phyloP scores from a whole-genome alignment of 2,888 invertebrate species.

The Melanostoma mellinum region DNA sequence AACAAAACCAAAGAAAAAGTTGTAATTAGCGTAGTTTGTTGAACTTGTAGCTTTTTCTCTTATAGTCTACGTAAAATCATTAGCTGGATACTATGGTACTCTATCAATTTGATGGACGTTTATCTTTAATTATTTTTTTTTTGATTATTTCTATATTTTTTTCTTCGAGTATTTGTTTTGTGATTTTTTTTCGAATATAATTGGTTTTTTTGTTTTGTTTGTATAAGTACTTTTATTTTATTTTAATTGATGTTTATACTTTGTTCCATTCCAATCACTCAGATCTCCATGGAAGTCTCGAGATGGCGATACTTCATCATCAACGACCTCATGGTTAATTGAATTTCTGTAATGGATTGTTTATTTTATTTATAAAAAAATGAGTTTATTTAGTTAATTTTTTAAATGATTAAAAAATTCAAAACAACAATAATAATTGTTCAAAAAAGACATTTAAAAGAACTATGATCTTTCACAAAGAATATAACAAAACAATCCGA shows the following conservation, averaged over 20 bases:
- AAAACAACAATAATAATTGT: slow-evolving; percentile 71
- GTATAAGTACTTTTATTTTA: slow-evolving; percentile 29
- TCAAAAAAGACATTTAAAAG: slow-evolving; percentile 68
- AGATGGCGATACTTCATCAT: slow-evolving; percentile 75
- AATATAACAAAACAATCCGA: slow-evolving; percentile 67
- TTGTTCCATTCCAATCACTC: slow-evolving; percentile 70
- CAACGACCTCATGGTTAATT: slow-evolving; percentile 74
- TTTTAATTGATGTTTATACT: slow-evolving; percentile 55
- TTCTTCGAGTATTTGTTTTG: slow-evolving; percentile 43
- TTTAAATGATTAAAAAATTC: slow-evolving; percentile 49
- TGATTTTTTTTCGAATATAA: slow-evolving; percentile 8
- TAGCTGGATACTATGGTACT: slow-evolving; percentile 70
- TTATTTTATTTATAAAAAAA: slow-evolving; percentile 63
- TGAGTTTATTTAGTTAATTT: slow-evolving; percentile 38
- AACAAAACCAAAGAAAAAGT: slow-evolving; percentile 30
- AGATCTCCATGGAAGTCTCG: slow-evolving; percentile 74
- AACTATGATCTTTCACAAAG: slow-evolving; percentile 53
- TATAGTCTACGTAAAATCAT: slow-evolving; percentile 32
- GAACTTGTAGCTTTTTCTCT: slow-evolving; percentile 42
- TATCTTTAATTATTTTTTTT: slow-evolving; percentile 31
- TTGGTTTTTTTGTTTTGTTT: slow-evolving; percentile 12
- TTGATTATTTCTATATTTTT: slow-evolving; percentile 34
- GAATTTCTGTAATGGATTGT: slow-evolving; percentile 74
- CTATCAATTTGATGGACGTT: slow-evolving; percentile 65
- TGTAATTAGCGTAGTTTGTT: slow-evolving; percentile 49